These are phyloP conservation scores for Sebastes flavidus DNA, from an alignment of 2,797 vertebrate genomes.

Conservation along the genomic window DNA sequence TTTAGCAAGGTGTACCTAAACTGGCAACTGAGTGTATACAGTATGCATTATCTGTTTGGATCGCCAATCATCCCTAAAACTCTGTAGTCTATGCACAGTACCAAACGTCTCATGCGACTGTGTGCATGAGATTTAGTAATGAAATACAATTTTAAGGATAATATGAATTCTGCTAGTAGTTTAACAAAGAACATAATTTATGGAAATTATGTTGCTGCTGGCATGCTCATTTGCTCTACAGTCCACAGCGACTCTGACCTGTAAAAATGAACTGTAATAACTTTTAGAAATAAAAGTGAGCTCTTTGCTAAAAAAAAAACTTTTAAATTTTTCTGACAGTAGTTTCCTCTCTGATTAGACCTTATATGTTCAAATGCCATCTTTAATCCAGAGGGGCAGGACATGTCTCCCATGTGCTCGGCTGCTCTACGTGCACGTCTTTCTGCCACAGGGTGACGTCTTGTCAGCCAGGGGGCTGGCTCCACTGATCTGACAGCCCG, in stretches of 20 bases:
- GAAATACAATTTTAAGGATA: neutral
- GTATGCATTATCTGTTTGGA: neutral
- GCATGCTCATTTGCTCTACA: neutral
- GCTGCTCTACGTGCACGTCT: slow-evolving; percentile 8
- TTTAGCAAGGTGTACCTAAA: no score
- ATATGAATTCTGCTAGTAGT: neutral
- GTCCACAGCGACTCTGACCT: neutral
- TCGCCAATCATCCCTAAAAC: neutral
- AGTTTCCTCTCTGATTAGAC: slow-evolving; percentile 14
- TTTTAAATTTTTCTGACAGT: neutral
- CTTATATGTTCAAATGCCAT: slow-evolving; percentile 10
- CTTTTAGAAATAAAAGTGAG: neutral
- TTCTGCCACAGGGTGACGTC: slow-evolving; percentile 49
- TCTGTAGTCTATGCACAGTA: neutral
- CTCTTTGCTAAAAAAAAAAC: neutral
- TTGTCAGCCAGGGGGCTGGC: slow-evolving; percentile 52
- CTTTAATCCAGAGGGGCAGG: slow-evolving; percentile 30
- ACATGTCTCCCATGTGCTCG: slow-evolving; percentile 5
- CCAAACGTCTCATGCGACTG: neutral
- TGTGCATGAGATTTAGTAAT: neutral
- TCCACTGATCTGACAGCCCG: slow-evolving; percentile 63
- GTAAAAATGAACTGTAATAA: neutral
- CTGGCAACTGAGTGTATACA: neutral
- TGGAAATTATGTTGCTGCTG: neutral
- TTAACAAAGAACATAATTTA: neutral